Conservation (phyloP, 2,113 vertebrate species). For the Pygoscelis adeliae region DNA sequence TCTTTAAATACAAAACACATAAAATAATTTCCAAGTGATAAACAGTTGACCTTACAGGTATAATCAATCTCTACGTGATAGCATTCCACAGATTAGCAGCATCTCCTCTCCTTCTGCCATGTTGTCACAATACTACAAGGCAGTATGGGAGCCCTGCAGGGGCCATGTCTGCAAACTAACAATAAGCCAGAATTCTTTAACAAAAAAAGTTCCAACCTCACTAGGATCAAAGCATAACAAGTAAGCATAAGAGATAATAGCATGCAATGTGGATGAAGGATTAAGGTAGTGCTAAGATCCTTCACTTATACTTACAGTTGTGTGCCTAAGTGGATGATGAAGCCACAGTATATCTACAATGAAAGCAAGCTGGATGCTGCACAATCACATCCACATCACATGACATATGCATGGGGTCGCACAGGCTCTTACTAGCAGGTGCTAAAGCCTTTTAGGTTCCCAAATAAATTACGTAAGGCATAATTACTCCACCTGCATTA, state of each 20-base stretch:
- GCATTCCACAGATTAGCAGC: neutral
- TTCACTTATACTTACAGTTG: neutral
- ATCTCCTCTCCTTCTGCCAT: neutral
- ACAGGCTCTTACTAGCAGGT: neutral
- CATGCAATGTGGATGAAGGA: neutral
- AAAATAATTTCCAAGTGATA: neutral
- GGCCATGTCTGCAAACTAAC: neutral
- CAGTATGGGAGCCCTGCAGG: neutral
- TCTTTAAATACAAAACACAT: neutral
- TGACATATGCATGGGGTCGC: rapidly evolving
- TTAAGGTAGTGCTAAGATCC: neutral
- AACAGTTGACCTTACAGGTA: neutral
- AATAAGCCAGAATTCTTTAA: neutral
- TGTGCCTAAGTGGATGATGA: neutral
- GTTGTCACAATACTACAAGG: neutral
- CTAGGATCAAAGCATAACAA: neutral
- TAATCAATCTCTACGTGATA: neutral
- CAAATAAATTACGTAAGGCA: too few species aligned
- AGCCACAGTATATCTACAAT: neutral
- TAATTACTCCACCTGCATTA: neutral
- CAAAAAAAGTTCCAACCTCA: neutral
- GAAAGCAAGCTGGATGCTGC: neutral
- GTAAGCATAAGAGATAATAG: neutral
- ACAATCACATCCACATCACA: neutral
- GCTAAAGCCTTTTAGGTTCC: neutral